phyloP scores from a whole-genome alignment of 2,113 vertebrate genomes.

The Charadrius vociferus region DNA sequence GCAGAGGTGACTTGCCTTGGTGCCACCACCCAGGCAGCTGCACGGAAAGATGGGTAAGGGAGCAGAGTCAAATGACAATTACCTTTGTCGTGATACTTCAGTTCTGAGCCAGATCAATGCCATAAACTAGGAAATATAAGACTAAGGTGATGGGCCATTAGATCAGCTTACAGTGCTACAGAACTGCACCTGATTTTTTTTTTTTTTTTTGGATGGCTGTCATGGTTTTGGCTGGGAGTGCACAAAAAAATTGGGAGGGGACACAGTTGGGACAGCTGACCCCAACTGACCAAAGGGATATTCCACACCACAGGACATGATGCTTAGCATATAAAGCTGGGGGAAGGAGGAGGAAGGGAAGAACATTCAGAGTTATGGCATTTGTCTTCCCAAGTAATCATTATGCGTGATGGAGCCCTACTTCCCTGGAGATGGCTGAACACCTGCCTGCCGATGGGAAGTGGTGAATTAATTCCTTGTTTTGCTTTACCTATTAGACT shows the following conservation, averaged over 20 bases:
- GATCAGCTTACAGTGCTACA: not conserved
- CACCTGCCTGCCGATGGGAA: not conserved
- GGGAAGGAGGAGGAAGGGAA: not conserved
- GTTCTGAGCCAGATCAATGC: not conserved
- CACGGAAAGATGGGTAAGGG: rapidly evolving
- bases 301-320: not conserved
- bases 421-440: not conserved
- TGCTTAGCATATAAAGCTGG: not conserved
- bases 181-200: not conserved
- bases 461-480: not conserved
- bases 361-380: not conserved
- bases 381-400: not conserved
- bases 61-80: not conserved
- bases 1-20: not conserved
- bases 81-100: not conserved
- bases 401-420: not conserved
- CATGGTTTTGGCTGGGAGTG: not conserved
- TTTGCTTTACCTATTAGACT: not conserved
- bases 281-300: not conserved
- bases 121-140: not conserved
- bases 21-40: not conserved
- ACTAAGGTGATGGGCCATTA: not conserved
- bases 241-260: not conserved
- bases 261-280: not conserved
- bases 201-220: not conserved